phyloP scores from a whole-genome alignment of 2,888 invertebrate genomes.

The Phengaris arion region DNA sequence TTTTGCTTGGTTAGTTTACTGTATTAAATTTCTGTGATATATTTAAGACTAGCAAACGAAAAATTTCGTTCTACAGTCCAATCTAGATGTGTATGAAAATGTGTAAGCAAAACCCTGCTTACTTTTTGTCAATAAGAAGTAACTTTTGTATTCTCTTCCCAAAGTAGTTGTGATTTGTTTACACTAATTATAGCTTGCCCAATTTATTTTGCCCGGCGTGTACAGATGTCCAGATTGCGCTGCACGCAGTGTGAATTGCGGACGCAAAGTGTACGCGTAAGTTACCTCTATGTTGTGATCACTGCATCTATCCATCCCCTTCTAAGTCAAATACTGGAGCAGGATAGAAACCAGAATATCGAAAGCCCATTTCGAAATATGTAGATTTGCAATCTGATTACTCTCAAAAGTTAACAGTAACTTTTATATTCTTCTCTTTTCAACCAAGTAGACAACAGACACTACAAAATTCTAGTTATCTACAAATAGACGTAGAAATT shows the following conservation, averaged over 20 bases:
- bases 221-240: constrained; percentile 66
- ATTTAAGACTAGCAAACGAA: background rate
- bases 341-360: background rate
- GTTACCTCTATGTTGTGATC: constrained; percentile 43
- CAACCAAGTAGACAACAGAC: too few relatives aligned
- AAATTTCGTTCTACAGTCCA: background rate
- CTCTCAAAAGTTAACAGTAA: too few relatives aligned
- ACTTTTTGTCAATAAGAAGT: background rate
- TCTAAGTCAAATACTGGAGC: background rate
- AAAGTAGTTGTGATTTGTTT: background rate
- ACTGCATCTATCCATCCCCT: constrained; percentile 6
- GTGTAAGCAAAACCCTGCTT: background rate
- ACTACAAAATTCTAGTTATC: too few relatives aligned
- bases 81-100: background rate
- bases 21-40: background rate
- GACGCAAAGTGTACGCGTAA: constrained; percentile 63
- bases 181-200: background rate
- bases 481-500: too few relatives aligned
- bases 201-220: constrained; percentile 30
- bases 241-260: constrained; percentile 60
- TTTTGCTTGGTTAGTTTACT: background rate
- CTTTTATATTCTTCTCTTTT: too few relatives aligned
- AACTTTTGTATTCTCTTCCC: background rate
- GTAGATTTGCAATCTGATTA: too few relatives aligned
- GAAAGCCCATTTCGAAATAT: too few relatives aligned